Evolutionary conservation across 2,113 vertebrate species (phyloP), one percentile per base, ranked within the genome.

Genomic region (Gavia stellata): DNA sequence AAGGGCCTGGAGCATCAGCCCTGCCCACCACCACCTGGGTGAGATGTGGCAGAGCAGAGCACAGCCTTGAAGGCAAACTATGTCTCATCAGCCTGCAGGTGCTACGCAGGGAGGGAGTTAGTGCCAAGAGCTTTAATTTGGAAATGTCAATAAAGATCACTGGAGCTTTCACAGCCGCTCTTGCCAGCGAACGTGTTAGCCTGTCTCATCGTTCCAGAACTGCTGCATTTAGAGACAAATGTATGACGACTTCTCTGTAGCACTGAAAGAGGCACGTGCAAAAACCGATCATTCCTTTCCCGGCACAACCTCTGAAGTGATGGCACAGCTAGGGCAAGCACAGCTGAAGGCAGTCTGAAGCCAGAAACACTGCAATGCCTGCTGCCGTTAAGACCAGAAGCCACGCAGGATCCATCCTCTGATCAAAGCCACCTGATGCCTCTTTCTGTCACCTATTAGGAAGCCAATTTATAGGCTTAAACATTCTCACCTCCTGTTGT

Each of bases 101-200:
- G 24, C 26, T 28, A 9, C 1, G 12, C 50, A 42, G 31, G 28
- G 61, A 74, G 28, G 11, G 42, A 16, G 21, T 10, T 26, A 38
- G 45, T 2, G 45, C 61, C 1, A 0, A 42, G 36, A 36, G 58
- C 33, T 72, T 77, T 36, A 29, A 55, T 80, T 52, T 31, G 38
- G 29, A 66, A 67, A 59, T 31, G 47, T 18, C 75, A 40, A 3
- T 67, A 16, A 61, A 40, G 45, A 33, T 53, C 53, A 15, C 14
- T 5, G 40, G n/a, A n/a, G 61, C 61, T 61, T 47, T 19, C 67
- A 20, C 45, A 59, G 44, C 34, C 1, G 4, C 40, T 72, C 59
- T 29, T 14, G 36, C 38, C 61, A 53, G 75, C 0, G 0, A 79
- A 38, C 0, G 1, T 0, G 3, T 33, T 36, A 72, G 24, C 34